Evolutionary conservation across 92 coral and sea anemone genomes (phyloP).

Genomic region (Bergia sp.): DNA sequence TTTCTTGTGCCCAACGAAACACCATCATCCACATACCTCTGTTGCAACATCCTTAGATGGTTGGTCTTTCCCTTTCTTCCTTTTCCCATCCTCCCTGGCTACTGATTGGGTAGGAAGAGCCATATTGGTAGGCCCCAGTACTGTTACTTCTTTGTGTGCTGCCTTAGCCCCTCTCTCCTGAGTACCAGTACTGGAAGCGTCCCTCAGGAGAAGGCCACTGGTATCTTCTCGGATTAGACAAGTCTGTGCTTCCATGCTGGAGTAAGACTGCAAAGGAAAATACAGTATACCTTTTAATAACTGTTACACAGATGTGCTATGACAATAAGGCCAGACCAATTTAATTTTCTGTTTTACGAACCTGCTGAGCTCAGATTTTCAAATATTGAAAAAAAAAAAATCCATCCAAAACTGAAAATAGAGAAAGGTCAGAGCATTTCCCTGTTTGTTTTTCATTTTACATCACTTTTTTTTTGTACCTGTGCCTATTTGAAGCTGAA

Average conservation of each 20-base stretch:
- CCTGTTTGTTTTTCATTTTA: no score
- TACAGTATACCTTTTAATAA: no score
- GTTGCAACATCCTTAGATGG: conserved; percentile 32
- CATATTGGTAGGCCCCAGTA: conserved; percentile 82
- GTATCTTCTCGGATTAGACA: conserved; percentile 76
- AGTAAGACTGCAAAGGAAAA: conserved; percentile 62
- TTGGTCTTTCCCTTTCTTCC: conserved; percentile 31
- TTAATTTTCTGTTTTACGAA: no score
- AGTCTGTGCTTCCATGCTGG: conserved; percentile 77
- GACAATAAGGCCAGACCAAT: neutral
- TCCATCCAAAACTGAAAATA: no score
- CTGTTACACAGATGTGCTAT: neutral
- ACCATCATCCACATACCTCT: conserved; percentile 48
- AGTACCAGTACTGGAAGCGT: conserved; percentile 53
- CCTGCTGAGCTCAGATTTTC: no score
- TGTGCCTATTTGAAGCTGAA: no score
- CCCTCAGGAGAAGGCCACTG: conserved; percentile 71
- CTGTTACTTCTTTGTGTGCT: conserved; percentile 53
- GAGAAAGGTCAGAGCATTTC: no score
- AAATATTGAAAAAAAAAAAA: no score
- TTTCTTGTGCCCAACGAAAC: neutral
- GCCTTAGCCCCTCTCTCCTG: conserved; percentile 69
- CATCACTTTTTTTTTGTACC: no score
- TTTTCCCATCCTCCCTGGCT: conserved; percentile 57
- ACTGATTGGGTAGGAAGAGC: conserved; percentile 80